Evolutionary conservation across 2,113 vertebrate species (phyloP), one percentile per base, ranked within the genome.

Genomic region (Cololabis saira): DNA sequence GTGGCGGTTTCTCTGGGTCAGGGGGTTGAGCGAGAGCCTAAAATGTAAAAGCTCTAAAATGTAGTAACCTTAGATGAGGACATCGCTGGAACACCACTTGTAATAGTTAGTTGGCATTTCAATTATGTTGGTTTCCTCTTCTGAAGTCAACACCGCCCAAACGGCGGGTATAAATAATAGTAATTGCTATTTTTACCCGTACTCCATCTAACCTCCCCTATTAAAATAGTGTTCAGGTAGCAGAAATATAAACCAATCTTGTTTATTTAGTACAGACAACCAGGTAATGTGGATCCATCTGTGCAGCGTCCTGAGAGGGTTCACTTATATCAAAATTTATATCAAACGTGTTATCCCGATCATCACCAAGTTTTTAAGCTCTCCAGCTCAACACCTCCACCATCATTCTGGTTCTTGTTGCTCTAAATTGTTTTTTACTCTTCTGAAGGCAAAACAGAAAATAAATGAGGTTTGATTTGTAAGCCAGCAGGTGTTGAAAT

Each of bases 51-150:
- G 57, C 50, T 53, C 50, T 49, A 42, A 80, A 71, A 49, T 27
- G 43, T 12, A 1, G 79, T 76, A 81, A 86, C 66, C 51, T 50
- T 50, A 82, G 81, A 76, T 19, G 54, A 68, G 55, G 22, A 55
- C 62, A 70, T 72, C 42, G 16, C 5, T 17, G 45, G 67, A 63
- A 61, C 11, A 1, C 27, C n/a, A 2, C 21, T 56, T 49, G 59
- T 43, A 85, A 54, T 18, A 21, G 53, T 15, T 54, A 42, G 53
- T 3, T 50, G 49, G 40, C 53, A 61, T 66, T 12, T 40, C 40
- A 58, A 21, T 42, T 57, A 76, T 53, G 54, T 22, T 53, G 77
- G 61, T 68, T 14, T 19, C 66, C 15, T 22, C 57, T 53, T 68
- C 68, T 54, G 52, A 74, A 37, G 57, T 5, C 58, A 22, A 18